A percentile compares a stretch with the other conserved stretches of the same genome.
These are phyloP conservation scores for Porites cylindrica DNA, from an alignment of 92 coral and sea anemone species.

Conservation along the genomic window DNA sequence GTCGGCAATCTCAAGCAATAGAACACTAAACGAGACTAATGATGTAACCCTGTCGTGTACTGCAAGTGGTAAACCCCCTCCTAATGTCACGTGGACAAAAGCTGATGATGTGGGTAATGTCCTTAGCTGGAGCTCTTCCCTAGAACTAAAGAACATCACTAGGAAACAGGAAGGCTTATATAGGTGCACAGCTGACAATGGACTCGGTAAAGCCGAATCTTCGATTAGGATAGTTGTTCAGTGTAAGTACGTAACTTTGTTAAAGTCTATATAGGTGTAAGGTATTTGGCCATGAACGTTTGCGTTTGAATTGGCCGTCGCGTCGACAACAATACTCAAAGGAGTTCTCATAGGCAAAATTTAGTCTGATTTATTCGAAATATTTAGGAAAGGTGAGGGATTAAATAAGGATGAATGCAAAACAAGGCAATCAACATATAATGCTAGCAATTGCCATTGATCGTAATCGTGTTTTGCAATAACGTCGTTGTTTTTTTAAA, in stretches of 20 bases:
- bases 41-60: slow-evolving; percentile 55
- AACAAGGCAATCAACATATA: too few species aligned
- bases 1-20: slow-evolving; percentile 40
- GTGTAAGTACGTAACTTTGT: slow-evolving; percentile 5
- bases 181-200: slow-evolving; percentile 16
- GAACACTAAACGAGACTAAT: slow-evolving; percentile 41
- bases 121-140: background rate
- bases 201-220: background rate
- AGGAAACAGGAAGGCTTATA: slow-evolving; percentile 30
- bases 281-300: too few species aligned
- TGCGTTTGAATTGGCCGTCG: too few species aligned
- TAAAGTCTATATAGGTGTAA: too few species aligned
- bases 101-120: background rate
- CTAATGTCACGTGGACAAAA: slow-evolving; percentile 33
- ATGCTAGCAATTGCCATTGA: too few species aligned
- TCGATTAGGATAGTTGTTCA: slow-evolving; percentile 3
- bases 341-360: too few species aligned
- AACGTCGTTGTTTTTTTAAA: background rate
- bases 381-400: too few species aligned
- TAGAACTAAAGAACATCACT: slow-evolving; percentile 2
- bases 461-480: too few species aligned
- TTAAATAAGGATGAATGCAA: too few species aligned
- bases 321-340: too few species aligned
- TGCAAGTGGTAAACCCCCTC: slow-evolving; percentile 62
- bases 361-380: too few species aligned